Percentiles rank a stretch among this genome's conserved stretches.
Conservation (phyloP, 2,888 invertebrate species). For the Cheiracanthium punctorium region DNA sequence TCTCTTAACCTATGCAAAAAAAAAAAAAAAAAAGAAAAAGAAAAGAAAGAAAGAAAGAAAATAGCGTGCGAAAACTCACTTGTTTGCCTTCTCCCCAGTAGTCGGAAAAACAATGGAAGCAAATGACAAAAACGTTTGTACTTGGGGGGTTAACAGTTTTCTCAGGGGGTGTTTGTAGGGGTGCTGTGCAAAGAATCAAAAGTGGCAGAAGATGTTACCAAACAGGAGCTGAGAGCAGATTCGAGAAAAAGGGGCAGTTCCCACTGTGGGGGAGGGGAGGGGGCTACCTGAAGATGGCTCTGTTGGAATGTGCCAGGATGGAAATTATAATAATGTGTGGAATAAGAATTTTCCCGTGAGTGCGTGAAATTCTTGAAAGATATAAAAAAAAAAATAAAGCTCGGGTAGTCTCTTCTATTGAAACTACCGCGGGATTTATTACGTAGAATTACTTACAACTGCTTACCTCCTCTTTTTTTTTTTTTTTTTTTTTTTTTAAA, state of each 20-base stretch:
- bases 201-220: slow-evolving; percentile 58
- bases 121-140: background rate
- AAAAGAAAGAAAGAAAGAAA: too few relatives aligned
- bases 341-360: too few relatives aligned
- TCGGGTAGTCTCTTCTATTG: too few relatives aligned
- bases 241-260: background rate
- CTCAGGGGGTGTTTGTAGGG: slow-evolving; percentile 10
- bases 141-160: background rate
- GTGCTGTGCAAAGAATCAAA: slow-evolving; percentile 19
- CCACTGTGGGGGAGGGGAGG: background rate
- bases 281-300: background rate
- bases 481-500: too few relatives aligned
- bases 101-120: background rate
- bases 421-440: too few relatives aligned
- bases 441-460: too few relatives aligned
- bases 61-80: background rate
- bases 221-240: slow-evolving; percentile 13
- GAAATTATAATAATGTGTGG: too few relatives aligned
- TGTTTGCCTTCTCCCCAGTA: slow-evolving; percentile 1
- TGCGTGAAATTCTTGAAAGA: too few relatives aligned
- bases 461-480: too few relatives aligned
- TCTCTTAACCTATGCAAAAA: too few relatives aligned
- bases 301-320: background rate
- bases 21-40: too few relatives aligned
- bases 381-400: too few relatives aligned